phyloP scores from a whole-genome alignment of 2,888 invertebrate genomes.

The Brassicogethes aeneus region DNA sequence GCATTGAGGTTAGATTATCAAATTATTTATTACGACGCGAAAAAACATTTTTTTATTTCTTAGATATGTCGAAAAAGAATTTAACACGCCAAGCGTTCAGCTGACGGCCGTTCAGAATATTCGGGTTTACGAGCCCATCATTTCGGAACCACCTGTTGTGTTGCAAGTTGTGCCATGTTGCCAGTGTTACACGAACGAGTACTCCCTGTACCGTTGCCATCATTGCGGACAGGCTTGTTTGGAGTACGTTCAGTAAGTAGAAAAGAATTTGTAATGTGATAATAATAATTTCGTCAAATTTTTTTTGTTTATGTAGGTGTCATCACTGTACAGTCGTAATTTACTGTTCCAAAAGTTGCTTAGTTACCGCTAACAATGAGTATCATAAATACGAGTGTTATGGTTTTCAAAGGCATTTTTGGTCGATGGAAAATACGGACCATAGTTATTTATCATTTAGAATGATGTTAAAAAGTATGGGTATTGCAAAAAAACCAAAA shows the following conservation, averaged over 20 bases:
- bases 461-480: slow-evolving; percentile 23
- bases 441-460: slow-evolving; percentile 21
- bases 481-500: slow-evolving; percentile 6
- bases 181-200: slow-evolving; percentile 12
- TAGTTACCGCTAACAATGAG: slow-evolving; percentile 13
- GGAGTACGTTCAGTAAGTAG: slow-evolving; percentile 6
- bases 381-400: slow-evolving; percentile 26
- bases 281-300: no score
- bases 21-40: no score
- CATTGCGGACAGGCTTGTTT: slow-evolving; percentile 18
- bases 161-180: slow-evolving; percentile 21
- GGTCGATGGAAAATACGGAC: slow-evolving; percentile 20
- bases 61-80: not conserved
- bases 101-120: slow-evolving; percentile 14
- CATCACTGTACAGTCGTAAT: slow-evolving; percentile 20
- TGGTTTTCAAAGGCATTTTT: slow-evolving; percentile 24
- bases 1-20: no score
- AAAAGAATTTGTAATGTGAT: not conserved
- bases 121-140: slow-evolving; percentile 14
- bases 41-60: no score
- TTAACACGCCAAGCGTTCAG: slow-evolving; percentile 14
- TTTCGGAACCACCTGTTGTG: slow-evolving; percentile 20
- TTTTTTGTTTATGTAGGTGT: slow-evolving; percentile 18
- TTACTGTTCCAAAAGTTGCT: slow-evolving; percentile 21
- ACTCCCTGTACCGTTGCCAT: slow-evolving; percentile 21